A percentile compares a stretch with the other conserved stretches of the same genome.
phyloP scores from a whole-genome alignment of 2,797 vertebrate genomes.

The Lacerta agilis region DNA sequence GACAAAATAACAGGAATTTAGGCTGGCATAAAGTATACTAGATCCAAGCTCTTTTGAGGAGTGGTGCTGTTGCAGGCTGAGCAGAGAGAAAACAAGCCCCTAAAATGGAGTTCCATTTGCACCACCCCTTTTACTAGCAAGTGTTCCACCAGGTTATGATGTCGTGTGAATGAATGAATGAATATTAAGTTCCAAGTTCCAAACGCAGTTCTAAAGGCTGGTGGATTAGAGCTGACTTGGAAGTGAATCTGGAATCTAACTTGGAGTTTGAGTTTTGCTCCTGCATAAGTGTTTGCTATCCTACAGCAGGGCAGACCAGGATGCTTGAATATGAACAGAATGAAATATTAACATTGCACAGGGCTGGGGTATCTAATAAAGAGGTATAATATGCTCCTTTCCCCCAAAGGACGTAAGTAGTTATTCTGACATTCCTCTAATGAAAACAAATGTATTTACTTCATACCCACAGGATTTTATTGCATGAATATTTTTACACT shows the following conservation, averaged over 20 bases:
- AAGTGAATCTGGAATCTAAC: neutral
- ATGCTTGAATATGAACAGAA: neutral
- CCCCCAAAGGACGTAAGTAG: conserved; percentile 41
- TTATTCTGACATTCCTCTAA: conserved; percentile 56
- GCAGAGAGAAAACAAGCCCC: no score
- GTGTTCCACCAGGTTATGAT: no score
- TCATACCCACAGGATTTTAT: conserved; percentile 43
- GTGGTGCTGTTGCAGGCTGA: no score
- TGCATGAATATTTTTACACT: conserved; percentile 57
- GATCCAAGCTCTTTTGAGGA: no score
- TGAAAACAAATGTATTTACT: conserved; percentile 52
- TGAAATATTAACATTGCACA: neutral
- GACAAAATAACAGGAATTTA: no score
- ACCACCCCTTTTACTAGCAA: no score
- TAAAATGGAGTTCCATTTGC: no score
- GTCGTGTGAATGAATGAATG: no score
- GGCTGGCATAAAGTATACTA: no score
- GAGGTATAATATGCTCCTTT: neutral
- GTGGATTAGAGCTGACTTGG: no score
- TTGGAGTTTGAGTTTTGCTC: neutral
- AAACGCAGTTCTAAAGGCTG: neutral
- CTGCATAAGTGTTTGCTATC: neutral
- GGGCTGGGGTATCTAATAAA: neutral
- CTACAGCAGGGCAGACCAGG: neutral
- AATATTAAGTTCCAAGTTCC: no score